phyloP scores from a whole-genome alignment of 2,888 invertebrate genomes.

The Melinaea marsaeus region DNA sequence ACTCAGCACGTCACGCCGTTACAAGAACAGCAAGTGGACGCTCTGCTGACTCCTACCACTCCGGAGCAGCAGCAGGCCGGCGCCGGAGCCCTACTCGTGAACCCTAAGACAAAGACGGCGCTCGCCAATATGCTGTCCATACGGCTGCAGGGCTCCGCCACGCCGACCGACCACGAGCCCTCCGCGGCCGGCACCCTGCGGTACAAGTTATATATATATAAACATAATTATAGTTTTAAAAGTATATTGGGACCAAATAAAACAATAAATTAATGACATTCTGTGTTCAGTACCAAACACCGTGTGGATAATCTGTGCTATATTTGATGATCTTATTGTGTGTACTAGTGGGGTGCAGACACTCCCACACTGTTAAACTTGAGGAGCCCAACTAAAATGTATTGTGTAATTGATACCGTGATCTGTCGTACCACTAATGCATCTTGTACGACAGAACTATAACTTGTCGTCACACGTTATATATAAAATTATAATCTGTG shows the following conservation, averaged over 20 bases:
- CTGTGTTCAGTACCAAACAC: too few relatives aligned
- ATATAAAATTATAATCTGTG: neutral
- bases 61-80: constrained; percentile 59
- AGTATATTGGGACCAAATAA: too few relatives aligned
- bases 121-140: constrained; percentile 95
- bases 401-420: too few relatives aligned
- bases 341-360: too few relatives aligned
- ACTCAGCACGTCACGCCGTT: constrained; percentile 57
- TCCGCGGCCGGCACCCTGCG: constrained; percentile 83
- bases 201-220: constrained; percentile 35
- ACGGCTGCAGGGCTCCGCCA: constrained; percentile 74
- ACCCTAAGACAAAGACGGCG: constrained; percentile 95
- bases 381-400: too few relatives aligned
- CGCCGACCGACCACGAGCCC: constrained; percentile 70
- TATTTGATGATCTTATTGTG: too few relatives aligned
- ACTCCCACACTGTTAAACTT: too few relatives aligned
- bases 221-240: too few relatives aligned
- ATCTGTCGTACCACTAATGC: too few relatives aligned
- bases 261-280: neutral
- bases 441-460: too few relatives aligned
- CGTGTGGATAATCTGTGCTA: too few relatives aligned
- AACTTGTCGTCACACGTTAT: neutral
- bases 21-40: constrained; percentile 59
- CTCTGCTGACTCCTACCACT: constrained; percentile 55
- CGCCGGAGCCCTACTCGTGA: constrained; percentile 80